These are phyloP conservation scores for Drosophila leontia DNA, from an alignment of 1,140 invertebrate species.

Conservation along the genomic window DNA sequence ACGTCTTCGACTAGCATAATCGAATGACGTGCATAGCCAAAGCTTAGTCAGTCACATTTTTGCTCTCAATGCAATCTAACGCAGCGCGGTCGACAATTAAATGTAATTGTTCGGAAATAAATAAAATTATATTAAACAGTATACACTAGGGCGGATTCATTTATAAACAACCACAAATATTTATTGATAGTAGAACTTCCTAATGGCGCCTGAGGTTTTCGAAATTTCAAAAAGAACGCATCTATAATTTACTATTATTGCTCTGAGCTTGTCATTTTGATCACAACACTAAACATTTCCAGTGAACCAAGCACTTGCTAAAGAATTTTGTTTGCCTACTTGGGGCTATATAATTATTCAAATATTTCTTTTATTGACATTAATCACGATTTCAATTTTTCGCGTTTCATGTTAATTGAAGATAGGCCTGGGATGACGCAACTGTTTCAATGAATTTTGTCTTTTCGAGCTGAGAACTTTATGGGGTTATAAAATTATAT, in stretches of 20 bases:
- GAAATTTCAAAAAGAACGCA: neutral
- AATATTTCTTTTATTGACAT: constrained; percentile 22
- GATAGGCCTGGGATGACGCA: constrained; percentile 5
- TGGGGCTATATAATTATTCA: constrained; percentile 7
- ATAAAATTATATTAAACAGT: no score
- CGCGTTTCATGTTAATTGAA: constrained; percentile 21
- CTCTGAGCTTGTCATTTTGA: neutral
- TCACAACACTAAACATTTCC: neutral
- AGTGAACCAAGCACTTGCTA: neutral
- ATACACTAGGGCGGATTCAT: no score
- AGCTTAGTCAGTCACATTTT: no score
- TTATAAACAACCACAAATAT: constrained; percentile 1
- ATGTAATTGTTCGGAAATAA: no score
- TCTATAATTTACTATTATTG: neutral
- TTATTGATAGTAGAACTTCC: neutral
- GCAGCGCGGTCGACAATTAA: no score
- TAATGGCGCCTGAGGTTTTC: neutral
- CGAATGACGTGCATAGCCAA: no score
- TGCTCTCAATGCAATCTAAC: no score
- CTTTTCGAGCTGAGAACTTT: neutral
- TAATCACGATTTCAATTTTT: constrained; percentile 18
- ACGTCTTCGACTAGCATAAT: no score
- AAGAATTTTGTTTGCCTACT: constrained; percentile 9
- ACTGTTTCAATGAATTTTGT: constrained; percentile 13
- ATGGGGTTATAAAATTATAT: neutral